Evolutionary conservation across 2,888 invertebrate genomes (phyloP), one percentile per base, ranked within the genome.

Genomic region (Clistopyga incitator): DNA sequence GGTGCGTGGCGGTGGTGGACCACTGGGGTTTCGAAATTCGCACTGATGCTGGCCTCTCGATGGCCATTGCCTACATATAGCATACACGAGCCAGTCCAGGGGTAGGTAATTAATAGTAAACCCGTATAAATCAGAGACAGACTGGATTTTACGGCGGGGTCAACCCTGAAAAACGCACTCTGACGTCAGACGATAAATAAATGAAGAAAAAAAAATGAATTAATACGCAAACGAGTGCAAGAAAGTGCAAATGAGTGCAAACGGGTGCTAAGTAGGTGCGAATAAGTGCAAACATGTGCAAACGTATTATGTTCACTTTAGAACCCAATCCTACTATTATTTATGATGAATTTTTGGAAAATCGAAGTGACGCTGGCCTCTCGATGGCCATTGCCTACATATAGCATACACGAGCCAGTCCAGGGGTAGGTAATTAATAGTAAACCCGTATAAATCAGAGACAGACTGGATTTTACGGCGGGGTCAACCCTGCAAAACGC

Each of bases 361-460:
- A 4, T 29, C 29, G 29, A 2, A 29, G 29, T 29, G 29, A 29
- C 2, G 54, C 23, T 54, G 54, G 6, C 23, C 61, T 10, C n/a
- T 15, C 34, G 42, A 1, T 45, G 45, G 45, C 20, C 52, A 50
- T 68, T 11, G 56, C 42, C 20, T 38, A 47, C n/a, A 56, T 54
- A 67, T 56, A 29, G 29, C 4, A 29, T 29, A 29, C 4, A 18
- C 29, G 61, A 54, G 79, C 34, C 56, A 65, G 68, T 29, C 42
- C 11, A 23, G 67, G 80, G 68, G 84, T 78, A 86, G 86, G 88
- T 92, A 92, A 93, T 93, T 93, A 93, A 93, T 93, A 92, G 93
- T 90, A 91, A 92, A 91, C 92, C 92, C 92, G 92, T 92, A 92
- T 93, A 92, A 92, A 92, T 92, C 92, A 93, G 90, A 90, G 91